Evolutionary conservation across 2,888 invertebrate species (phyloP).

Genomic region (Steinernema hermaphroditum): DNA sequence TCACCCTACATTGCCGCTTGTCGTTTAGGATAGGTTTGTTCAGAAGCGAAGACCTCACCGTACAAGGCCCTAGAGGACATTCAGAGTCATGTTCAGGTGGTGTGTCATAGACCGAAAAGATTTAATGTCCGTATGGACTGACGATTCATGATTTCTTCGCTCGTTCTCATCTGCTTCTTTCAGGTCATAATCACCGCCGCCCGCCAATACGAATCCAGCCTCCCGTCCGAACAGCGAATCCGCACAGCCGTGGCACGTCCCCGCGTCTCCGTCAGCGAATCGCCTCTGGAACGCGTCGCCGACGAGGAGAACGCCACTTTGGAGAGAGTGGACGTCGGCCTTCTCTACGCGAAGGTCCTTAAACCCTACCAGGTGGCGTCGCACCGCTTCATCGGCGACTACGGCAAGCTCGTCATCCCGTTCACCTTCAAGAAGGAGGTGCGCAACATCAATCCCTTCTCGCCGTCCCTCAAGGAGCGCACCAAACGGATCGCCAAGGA

Average conservation of each 20-base stretch:
- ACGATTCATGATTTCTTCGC: too few species aligned
- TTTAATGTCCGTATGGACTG: too few species aligned
- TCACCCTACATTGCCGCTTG: too few species aligned
- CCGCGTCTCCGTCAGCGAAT: conserved; percentile 36
- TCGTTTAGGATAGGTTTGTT: too few species aligned
- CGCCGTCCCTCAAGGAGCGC: conserved; percentile 58
- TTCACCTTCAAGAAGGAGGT: conserved; percentile 65
- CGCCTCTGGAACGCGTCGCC: conserved; percentile 31
- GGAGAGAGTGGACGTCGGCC: background rate
- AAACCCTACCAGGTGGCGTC: conserved; percentile 47
- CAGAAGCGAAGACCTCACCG: too few species aligned
- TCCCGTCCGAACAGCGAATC: conserved; percentile 60
- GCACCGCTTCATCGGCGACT: conserved; percentile 57
- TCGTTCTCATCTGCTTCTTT: conserved; percentile 8
- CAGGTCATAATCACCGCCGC: conserved; percentile 45
- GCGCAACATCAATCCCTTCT: conserved; percentile 62
- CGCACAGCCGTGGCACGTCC: conserved; percentile 43
- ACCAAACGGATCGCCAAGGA: conserved; percentile 62
- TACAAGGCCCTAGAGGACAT: too few species aligned
- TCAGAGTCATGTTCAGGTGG: too few species aligned
- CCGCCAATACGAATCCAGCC: conserved; percentile 44
- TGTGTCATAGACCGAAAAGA: too few species aligned
- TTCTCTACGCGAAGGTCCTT: conserved; percentile 44
- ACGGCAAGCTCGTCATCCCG: conserved; percentile 53
- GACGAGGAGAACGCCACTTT: background rate